Conservation (phyloP, 2,797 vertebrate species). For the Craterocephalus amniculus region DNA sequence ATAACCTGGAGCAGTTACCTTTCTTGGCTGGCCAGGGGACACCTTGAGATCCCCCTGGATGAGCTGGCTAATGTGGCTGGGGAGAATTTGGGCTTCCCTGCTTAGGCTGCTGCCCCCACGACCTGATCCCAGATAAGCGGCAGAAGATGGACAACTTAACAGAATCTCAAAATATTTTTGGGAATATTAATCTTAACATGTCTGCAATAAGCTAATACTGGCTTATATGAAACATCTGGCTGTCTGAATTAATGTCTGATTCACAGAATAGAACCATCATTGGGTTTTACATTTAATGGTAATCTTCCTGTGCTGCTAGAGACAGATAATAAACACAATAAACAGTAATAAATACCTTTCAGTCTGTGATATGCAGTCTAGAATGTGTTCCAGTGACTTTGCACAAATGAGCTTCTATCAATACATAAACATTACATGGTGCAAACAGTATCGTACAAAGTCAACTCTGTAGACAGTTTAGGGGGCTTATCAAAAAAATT, state of each 20-base stretch:
- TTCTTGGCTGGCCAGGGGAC: no score
- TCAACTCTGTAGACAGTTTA: slow-evolving; percentile 17
- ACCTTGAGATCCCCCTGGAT: no score
- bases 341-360: not conserved
- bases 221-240: not conserved
- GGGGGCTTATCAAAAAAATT: slow-evolving; percentile 20
- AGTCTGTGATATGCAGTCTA: slow-evolving; percentile 1
- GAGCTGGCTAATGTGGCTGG: no score
- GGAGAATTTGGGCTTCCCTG: no score
- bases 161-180: not conserved
- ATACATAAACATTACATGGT: slow-evolving; percentile 4
- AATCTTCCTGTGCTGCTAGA: slow-evolving; percentile 9
- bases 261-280: not conserved
- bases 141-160: no score
- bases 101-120: no score
- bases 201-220: slow-evolving; percentile 1
- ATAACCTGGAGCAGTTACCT: no score
- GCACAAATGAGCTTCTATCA: slow-evolving; percentile 71
- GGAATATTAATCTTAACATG: not conserved
- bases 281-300: not conserved
- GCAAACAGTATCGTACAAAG: slow-evolving; percentile 9
- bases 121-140: no score
- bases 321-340: no score
- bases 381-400: slow-evolving; percentile 70
- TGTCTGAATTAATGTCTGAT: not conserved